These are phyloP conservation scores for Vombatus ursinus DNA, from an alignment of 2,113 vertebrate species.

Conservation along the genomic window DNA sequence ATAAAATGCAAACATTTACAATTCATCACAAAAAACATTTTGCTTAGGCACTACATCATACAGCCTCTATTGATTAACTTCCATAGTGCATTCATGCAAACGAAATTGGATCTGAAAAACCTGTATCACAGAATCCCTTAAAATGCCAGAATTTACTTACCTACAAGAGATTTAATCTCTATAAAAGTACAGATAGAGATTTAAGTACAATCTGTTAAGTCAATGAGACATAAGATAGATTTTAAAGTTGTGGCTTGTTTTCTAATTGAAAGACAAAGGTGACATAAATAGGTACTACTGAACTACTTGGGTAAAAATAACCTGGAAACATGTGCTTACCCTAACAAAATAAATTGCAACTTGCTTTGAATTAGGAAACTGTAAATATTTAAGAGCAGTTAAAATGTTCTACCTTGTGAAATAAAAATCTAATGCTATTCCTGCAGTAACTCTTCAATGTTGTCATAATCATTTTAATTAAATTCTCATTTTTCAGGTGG, in stretches of 20 bases:
- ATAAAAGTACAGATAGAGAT: constrained; percentile 13
- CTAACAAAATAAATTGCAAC: constrained; percentile 25
- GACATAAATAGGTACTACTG: not conserved
- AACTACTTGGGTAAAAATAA: constrained; percentile 37
- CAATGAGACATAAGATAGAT: not conserved
- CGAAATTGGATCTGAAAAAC: constrained; percentile 40
- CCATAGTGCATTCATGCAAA: not conserved
- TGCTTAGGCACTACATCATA: constrained; percentile 35
- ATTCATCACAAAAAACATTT: constrained; percentile 30
- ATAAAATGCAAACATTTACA: constrained; percentile 39
- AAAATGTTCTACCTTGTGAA: constrained; percentile 58
- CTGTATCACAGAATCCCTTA: constrained; percentile 22
- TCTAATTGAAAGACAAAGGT: not conserved
- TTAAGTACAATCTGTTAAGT: constrained; percentile 29
- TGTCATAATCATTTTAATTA: constrained; percentile 80
- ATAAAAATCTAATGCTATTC: constrained; percentile 64
- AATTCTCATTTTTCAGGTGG: constrained; percentile 80
- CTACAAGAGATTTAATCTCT: constrained; percentile 37
- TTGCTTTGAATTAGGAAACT: constrained; percentile 68
- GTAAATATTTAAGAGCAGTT: constrained; percentile 72
- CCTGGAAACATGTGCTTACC: constrained; percentile 10
- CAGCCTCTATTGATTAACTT: not conserved
- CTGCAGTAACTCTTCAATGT: constrained; percentile 62
- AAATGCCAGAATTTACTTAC: constrained; percentile 25
- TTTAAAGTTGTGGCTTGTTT: not conserved